Evolutionary conservation across 2,113 vertebrate genomes (phyloP), one percentile per base, ranked within the genome.

Genomic region (Lasiurus borealis): DNA sequence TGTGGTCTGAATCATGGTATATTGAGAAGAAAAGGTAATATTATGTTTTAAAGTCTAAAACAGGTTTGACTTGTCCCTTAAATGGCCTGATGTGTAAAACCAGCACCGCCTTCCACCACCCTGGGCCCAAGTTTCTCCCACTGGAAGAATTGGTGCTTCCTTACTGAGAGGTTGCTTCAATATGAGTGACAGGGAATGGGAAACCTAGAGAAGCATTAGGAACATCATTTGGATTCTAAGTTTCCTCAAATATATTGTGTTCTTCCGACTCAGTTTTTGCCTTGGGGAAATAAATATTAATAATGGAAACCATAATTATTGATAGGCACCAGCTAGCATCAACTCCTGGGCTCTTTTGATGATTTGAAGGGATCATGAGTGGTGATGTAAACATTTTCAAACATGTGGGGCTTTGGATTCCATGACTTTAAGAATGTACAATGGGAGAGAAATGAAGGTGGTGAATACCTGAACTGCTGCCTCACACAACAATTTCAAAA

Each of bases 21-120:
- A 69, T 52, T 36, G 83, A 90, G 82, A 93, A 95, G 95, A 94
- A 92, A 93, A 90, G 52, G 50, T 40, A 90, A 92, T 84, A 6
- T 96, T 90, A 27, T 50, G 52, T 75, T 36, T 72, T 76, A 95
- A 81, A 94, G 76, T 57, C 87, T 66, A 46, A 82, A 66, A 66
- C 92, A 82, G 68, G 75, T 34, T 85, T 36, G 72, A 88, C 77
- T 93, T 83, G 90, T 90, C 76, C 44, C 50, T 92, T 62, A 90
- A 93, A 92, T 88, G 59, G 72, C 25, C 84, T 31, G 46, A 59
- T 8, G 12, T 59, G 23, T 85, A 50, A 95, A 31, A 23, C 64
- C 16, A 15, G 59, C 5, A 44, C 10, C 23, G 3, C 23, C 9
- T 3, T 3, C 6, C 68, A 31, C 3, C 46, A 44, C 21, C 57